Conservation (phyloP, 2,888 invertebrate species). For the Tridacna crocea region DNA sequence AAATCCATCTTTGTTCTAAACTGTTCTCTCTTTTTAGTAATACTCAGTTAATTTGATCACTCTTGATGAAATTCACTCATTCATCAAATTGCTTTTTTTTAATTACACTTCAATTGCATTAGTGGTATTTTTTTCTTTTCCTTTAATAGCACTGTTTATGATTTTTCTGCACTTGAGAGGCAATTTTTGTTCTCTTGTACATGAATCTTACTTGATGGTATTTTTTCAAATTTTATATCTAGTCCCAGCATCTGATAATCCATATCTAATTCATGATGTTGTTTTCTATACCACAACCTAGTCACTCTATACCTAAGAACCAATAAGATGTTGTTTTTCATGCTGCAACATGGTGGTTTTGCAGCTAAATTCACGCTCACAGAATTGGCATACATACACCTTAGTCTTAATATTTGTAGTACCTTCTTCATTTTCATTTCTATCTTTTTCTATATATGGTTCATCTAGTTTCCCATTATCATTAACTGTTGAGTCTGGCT, state of each 20-base stretch:
- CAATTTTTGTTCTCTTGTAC: background rate
- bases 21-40: too few species aligned
- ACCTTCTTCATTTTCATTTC: conserved; percentile 30
- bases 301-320: conserved; percentile 4
- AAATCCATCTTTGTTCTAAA: too few species aligned
- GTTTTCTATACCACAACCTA: too few species aligned
- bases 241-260: too few species aligned
- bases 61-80: too few species aligned
- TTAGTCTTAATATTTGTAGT: conserved; percentile 61
- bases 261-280: too few species aligned
- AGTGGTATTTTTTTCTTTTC: too few species aligned
- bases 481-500: conserved; percentile 67
- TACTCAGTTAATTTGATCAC: too few species aligned
- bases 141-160: background rate
- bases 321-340: conserved; percentile 76
- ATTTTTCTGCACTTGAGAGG: background rate
- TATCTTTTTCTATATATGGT: conserved; percentile 25
- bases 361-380: conserved; percentile 78
- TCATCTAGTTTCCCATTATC: conserved; percentile 19
- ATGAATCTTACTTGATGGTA: background rate
- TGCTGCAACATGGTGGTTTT: conserved; percentile 76
- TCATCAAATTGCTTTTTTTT: too few species aligned
- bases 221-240: too few species aligned
- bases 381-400: conserved; percentile 79
- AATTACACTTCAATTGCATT: too few species aligned